Evolutionary conservation across 2,113 vertebrate species (phyloP), one percentile per base, ranked within the genome.

Genomic region (Sinosuthora webbiana): DNA sequence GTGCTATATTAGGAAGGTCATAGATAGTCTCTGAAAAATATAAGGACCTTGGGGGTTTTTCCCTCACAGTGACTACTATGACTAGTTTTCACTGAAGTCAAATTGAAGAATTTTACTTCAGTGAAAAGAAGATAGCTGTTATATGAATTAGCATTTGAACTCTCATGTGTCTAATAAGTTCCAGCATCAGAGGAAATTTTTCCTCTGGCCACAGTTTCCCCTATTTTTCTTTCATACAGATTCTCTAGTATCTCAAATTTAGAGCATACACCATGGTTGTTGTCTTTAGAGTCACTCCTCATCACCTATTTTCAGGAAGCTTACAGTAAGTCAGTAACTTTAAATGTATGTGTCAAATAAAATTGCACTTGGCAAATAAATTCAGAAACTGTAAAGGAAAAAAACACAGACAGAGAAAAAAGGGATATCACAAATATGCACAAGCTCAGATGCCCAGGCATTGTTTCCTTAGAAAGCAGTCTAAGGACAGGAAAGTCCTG

Each of bases 401-500:
- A 67, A 86, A 87, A 63, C 22, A 80, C 10, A 75, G 57, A 55
- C 27, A 22, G 6, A 35, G 53, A 75, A 50, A 59, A 60, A 68
- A 55, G 21, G 7, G 17, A 37, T 57, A 28, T 16, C 85, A 87
- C 41, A 92, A 90, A 91, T 65, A 41, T 85, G 44, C 37, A 69
- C 16, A 28, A 88, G 79, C 71, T 95, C 45, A 77, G 71, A 90
- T 92, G 55, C 55, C 39, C 82, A 65, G 63, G 39, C 42, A 0
- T 69, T 2, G 42, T 96, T 94, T 93, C 92, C 95, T 88, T 93
- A 94, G 90, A 95, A 95, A 97, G 63, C 33, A 74, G 68, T 50
- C 71, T 73, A 90, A 86, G 59, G 63, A 65, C 79, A 75, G 31
- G 70, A 94, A 94, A 93, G 93, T 87, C 65, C 78, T 57, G 37